Conservation (phyloP, 2,797 vertebrate species). For the Apodemus agrarius region DNA sequence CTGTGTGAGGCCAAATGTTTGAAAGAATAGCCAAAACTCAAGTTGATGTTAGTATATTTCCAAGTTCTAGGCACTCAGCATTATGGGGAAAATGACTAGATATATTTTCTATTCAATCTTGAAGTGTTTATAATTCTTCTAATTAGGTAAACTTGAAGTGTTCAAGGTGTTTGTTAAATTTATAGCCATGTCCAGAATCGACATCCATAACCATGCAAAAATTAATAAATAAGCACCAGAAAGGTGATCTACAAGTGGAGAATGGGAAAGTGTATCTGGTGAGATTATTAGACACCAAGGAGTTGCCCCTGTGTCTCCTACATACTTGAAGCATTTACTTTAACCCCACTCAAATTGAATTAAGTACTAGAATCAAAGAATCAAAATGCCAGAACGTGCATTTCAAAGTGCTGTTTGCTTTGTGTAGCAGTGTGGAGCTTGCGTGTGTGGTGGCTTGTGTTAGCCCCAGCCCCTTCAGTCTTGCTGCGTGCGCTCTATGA, state of each 20-base stretch:
- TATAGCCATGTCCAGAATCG: not conserved
- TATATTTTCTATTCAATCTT: slow-evolving; percentile 13
- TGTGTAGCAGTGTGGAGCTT: not conserved
- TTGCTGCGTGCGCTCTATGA: not conserved
- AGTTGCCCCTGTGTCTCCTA: not conserved
- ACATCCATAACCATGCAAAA: not conserved
- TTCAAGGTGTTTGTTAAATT: not conserved
- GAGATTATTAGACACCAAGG: not conserved
- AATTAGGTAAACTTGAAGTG: not conserved
- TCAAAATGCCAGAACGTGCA: not conserved
- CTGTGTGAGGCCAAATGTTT: not conserved
- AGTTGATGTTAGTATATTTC: not conserved
- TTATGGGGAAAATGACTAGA: not conserved
- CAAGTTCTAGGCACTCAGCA: not conserved
- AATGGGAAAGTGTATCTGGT: no score
- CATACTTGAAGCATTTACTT: not conserved
- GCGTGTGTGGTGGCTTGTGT: not conserved
- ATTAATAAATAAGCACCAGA: not conserved
- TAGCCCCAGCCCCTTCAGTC: not conserved
- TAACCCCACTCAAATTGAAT: not conserved
- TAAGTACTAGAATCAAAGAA: not conserved
- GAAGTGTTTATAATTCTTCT: not conserved
- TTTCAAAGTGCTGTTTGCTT: not conserved
- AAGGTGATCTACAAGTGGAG: not conserved
- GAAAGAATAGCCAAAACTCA: not conserved